Base-by-base conservation (phyloP, 2,888 invertebrate genomes). In the Mellilla xanthometata region DNA sequence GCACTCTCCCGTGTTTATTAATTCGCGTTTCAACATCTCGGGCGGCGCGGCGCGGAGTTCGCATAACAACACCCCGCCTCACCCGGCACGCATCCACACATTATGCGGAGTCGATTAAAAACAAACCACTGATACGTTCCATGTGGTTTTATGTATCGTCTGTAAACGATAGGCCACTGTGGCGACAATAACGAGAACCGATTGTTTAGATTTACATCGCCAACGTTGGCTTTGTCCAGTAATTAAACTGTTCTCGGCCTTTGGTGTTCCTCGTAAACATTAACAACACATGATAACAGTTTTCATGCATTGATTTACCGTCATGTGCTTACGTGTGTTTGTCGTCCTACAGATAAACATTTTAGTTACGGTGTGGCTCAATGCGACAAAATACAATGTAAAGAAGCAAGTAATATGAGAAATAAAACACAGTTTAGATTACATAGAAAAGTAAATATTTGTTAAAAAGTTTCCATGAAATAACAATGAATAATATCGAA, bases 1-100 rank as follows among this genome's bases (percentile, higher is more conserved):
- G n/a, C n/a, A 60, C 57, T 68, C 65, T 52, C 54, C 56, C 42
- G 46, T 77, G 76, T 76, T 78, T 77, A 78, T 72, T 33, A 72
- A 66, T 68, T 64, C 56, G 54, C 55, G 46, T 57, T 59, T 58
- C 55, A 58, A 54, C 59, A 66, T 61, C 65, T 65, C 69, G 76
- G 79, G 76, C n/a, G n/a, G n/a, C n/a, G n/a, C n/a, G n/a, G n/a
- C n/a, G n/a, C 8, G 78, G 66, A 63, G 69, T 54, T 76, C 73
- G 71, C 72, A 70, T 76, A 72, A 70, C 76, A 78, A 67, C 70
- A 63, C 63, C 73, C 76, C 28, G 2, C 19, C 36, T 10, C 27
- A 26, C 35, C 5, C 12, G 10, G 62, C 61, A 62, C 62, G 64
- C 60, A 68, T 68, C 64, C 28, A 68, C 46, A 65, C 71, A 72